phyloP scores from a whole-genome alignment of 2,888 invertebrate species.

The Augochlorella aurata region DNA sequence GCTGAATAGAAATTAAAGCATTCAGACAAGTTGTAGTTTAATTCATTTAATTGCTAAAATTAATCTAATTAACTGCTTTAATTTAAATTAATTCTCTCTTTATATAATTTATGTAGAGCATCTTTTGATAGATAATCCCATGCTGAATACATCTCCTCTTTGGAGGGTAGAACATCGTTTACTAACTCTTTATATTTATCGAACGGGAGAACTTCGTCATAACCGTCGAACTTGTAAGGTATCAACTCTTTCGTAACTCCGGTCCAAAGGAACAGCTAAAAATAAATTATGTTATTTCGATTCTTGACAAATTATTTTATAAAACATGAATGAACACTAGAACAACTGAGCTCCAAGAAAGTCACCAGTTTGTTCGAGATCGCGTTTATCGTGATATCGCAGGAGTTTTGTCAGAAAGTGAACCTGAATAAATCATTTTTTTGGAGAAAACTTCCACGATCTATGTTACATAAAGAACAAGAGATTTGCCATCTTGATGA shows the following conservation, averaged over 20 bases:
- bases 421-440: too few species aligned
- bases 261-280: conserved; percentile 57
- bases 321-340: background rate
- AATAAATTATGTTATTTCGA: background rate
- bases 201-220: conserved; percentile 53
- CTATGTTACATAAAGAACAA: too few species aligned
- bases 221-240: conserved; percentile 35
- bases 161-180: conserved; percentile 43
- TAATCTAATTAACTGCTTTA: background rate
- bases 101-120: conserved; percentile 42
- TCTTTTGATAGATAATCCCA: conserved; percentile 49
- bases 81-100: conserved; percentile 19
- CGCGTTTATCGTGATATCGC: too few species aligned
- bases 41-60: background rate
- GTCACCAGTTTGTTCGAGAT: too few species aligned
- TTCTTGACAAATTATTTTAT: background rate
- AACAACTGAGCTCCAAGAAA: too few species aligned
- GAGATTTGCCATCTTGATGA: too few species aligned
- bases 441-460: too few species aligned
- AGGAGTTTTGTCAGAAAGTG: too few species aligned
- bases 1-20: background rate
- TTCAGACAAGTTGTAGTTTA: background rate
- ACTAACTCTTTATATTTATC: conserved; percentile 49
- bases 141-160: conserved; percentile 38
- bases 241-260: conserved; percentile 47